Evolutionary conservation across 2,113 vertebrate genomes (phyloP), one percentile per base, ranked within the genome.

Genomic region (Pseudolaguvia tuberculata): DNA sequence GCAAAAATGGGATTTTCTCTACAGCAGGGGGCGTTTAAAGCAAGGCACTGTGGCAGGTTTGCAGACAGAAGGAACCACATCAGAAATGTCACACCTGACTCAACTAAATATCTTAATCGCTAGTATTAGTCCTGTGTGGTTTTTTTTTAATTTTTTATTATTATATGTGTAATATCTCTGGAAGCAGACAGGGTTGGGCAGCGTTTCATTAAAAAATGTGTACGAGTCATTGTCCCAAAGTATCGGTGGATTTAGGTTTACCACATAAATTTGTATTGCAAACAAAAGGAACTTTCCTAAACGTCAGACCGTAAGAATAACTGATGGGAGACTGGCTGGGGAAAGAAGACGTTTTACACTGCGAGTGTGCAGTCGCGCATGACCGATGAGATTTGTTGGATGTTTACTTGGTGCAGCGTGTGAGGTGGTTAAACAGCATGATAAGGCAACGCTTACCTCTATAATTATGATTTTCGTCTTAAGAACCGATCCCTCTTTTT

Each of bases 101-200:
- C n/a, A 42, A 21, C 61, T 65, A 47, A 65, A 10, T 47, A 65
- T 65, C 62, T 48, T 65, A 65, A 47, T 65, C 39, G 7, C 62
- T 47, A 48, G 39, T 17, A 47, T 65, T 63, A 63, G n/a, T 18
- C 31, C 10, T 61, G 58, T 3, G 31, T 35, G n/a, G n/a, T n/a
- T n/a, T n/a, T n/a, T n/a, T 35, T 35, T 3, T 35, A 35, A 35
- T 35, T 35, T 35, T 4, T 45, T 63, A 6, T 42, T 65, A 5
- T 25, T 25, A 6, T 35, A 23, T 11, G 51, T 17, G 50, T 55
- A 15, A 10, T 39, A 55, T 42, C 29, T 31, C 15, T 5, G 50
- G 59, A 6, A 59, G 47, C 27, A 62, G 47, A 65, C 62, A 65
- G 42, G 59, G 29, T 9, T 17, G 59, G 29, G 58, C 27, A 25